Conservation (phyloP, 2,797 vertebrate genomes). For the Sparus aurata region DNA sequence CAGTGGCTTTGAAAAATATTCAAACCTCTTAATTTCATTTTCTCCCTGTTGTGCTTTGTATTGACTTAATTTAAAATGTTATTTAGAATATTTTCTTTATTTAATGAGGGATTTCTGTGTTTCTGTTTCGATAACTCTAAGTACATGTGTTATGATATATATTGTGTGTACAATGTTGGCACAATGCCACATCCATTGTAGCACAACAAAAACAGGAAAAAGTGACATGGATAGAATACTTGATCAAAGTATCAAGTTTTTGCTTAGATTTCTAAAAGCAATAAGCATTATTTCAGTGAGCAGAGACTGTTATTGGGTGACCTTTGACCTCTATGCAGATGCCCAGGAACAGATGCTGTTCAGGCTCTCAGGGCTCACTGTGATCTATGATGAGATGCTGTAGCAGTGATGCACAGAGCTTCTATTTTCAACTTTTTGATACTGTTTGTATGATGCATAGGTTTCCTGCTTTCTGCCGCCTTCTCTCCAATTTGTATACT, state of each 20-base stretch:
- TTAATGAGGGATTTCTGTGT: constrained; percentile 48
- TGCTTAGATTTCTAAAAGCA: constrained; percentile 22
- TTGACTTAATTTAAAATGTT: constrained; percentile 24
- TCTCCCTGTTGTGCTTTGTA: constrained; percentile 19
- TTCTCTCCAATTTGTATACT: constrained; percentile 34
- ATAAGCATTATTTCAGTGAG: constrained; percentile 19
- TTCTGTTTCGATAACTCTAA: constrained; percentile 20
- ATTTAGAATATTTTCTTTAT: constrained; percentile 32
- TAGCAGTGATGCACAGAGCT: constrained; percentile 25
- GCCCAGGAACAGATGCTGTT: constrained; percentile 8
- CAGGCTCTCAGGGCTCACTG: constrained; percentile 54
- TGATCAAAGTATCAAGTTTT: constrained; percentile 4
- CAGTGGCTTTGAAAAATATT: constrained; percentile 38
- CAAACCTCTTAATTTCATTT: neutral
- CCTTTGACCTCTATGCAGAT: constrained; percentile 56
- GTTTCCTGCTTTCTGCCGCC: constrained; percentile 40
- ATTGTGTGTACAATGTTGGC: neutral
- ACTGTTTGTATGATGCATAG: constrained; percentile 53
- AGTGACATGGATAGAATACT: neutral
- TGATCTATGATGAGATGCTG: constrained; percentile 31
- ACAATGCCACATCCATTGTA: neutral
- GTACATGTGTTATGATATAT: neutral
- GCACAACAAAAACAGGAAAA: constrained; percentile 6
- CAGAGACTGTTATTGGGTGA: constrained; percentile 18
- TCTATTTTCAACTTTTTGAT: constrained; percentile 63